These are phyloP conservation scores for Isotomurus palustris DNA, from an alignment of 2,888 invertebrate genomes.

Conservation along the genomic window DNA sequence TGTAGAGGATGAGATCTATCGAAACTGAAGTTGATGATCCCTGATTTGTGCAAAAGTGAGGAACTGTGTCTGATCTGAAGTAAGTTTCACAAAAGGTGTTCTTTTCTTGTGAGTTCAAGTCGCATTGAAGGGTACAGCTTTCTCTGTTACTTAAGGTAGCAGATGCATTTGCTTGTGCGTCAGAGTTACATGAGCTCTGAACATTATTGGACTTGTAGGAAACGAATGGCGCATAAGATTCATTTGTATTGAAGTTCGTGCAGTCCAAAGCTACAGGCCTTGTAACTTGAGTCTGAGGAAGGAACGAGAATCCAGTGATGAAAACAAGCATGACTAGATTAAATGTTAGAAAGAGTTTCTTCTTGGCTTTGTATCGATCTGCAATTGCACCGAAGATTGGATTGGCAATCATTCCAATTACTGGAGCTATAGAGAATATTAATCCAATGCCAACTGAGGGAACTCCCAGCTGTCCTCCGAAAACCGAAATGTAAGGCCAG, in stretches of 20 bases:
- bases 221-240: too few species aligned
- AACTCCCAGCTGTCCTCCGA: conserved; percentile 76
- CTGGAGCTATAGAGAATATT: conserved; percentile 64
- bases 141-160: neutral
- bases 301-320: conserved; percentile 67
- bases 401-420: conserved; percentile 73
- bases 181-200: too few species aligned
- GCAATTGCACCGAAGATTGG: conserved; percentile 76
- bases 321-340: conserved; percentile 66
- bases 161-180: neutral
- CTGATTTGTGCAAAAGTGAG: too few species aligned
- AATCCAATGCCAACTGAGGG: conserved; percentile 70
- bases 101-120: neutral
- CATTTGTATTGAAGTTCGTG: conserved; percentile 10
- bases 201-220: too few species aligned
- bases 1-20: too few species aligned
- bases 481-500: conserved; percentile 64
- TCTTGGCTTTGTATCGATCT: conserved; percentile 70
- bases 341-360: conserved; percentile 65
- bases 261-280: conserved; percentile 52
- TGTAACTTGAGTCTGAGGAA: conserved; percentile 59
- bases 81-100: neutral
- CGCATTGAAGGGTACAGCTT: neutral
- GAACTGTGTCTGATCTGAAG: too few species aligned
- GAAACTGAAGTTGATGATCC: neutral